phyloP scores from a whole-genome alignment of 2,797 vertebrate genomes.

The Salmo trutta region DNA sequence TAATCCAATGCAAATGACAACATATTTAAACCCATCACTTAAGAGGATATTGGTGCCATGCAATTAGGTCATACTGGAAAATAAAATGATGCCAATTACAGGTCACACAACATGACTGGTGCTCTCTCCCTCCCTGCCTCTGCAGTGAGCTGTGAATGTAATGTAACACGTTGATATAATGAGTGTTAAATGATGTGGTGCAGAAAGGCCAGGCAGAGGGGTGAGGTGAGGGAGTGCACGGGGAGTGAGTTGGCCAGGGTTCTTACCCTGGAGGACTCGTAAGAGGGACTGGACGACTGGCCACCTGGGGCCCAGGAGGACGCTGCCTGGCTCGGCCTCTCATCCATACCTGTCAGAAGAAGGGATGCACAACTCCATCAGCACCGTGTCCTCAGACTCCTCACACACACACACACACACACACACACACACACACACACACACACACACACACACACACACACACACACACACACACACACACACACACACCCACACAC shows the following conservation, averaged over 20 bases:
- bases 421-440: conserved; percentile 1
- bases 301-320: conserved; percentile 86
- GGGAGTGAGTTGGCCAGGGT: conserved; percentile 33
- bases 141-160: conserved; percentile 38
- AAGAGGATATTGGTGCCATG: conserved; percentile 23
- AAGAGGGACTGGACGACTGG: conserved; percentile 91
- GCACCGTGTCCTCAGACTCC: conserved; percentile 14
- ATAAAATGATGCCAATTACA: conserved; percentile 28
- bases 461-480: conserved; percentile 22
- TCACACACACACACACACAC: conserved; percentile 36
- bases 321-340: conserved; percentile 82
- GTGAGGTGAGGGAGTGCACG: background rate
- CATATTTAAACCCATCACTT: conserved; percentile 14
- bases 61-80: conserved; percentile 35
- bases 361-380: conserved; percentile 68
- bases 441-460: conserved; percentile 7
- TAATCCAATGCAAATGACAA: conserved; percentile 13
- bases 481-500: conserved; percentile 36
- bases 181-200: conserved; percentile 64
- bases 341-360: conserved; percentile 89
- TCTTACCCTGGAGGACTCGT: conserved; percentile 95
- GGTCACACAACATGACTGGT: conserved; percentile 30
- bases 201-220: conserved; percentile 55
- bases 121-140: background rate
- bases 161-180: conserved; percentile 51